Conservation (phyloP, 2,888 invertebrate species). For the Cephonodes hylas region DNA sequence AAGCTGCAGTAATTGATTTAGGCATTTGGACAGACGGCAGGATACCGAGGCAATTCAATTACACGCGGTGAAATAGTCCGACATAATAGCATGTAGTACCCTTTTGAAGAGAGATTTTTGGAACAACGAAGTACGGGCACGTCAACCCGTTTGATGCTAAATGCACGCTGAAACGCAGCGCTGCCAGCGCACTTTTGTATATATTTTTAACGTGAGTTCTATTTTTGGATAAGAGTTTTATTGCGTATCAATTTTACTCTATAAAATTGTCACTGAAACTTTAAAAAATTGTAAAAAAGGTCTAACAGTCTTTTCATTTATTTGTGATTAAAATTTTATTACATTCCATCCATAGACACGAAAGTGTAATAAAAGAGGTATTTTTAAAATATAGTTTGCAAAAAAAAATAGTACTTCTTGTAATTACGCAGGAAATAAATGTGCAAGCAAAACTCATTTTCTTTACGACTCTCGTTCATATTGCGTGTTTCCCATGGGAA, state of each 20-base stretch:
- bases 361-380: too few relatives aligned
- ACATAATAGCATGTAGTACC: background rate
- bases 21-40: constrained; percentile 5
- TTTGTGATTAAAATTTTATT: too few relatives aligned
- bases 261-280: background rate
- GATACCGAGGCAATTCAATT: constrained; percentile 1
- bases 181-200: background rate
- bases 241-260: background rate
- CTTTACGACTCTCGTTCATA: background rate
- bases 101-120: background rate
- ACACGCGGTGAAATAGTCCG: background rate
- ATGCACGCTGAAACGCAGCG: background rate
- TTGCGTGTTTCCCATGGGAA: background rate
- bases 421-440: background rate
- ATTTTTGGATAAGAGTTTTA: too few relatives aligned
- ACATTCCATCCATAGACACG: background rate
- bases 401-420: background rate
- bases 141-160: background rate
- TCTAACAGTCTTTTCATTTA: too few relatives aligned
- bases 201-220: too few relatives aligned
- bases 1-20: constrained; percentile 1
- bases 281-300: background rate
- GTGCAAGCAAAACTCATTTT: background rate
- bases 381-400: too few relatives aligned
- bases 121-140: background rate